Base-by-base conservation (phyloP, 2,797 vertebrate genomes). In the Phoeniculus purpureus region DNA sequence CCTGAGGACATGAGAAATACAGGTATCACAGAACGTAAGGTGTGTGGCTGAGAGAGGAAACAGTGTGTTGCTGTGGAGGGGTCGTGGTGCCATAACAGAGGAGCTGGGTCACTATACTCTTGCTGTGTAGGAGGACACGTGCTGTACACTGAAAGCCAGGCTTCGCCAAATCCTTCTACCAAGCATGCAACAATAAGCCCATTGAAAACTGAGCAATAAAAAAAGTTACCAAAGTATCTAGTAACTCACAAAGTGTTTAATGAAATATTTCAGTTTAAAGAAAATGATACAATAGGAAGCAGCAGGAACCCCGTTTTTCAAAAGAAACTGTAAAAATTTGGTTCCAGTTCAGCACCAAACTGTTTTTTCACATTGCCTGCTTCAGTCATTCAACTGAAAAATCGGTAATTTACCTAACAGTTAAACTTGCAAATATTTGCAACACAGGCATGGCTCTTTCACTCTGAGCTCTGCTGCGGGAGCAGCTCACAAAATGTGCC, bases 351-450 rank as follows among this genome's bases (percentile, higher is more conserved):
- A 85, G 43, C 29, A 22, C 25, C 54, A 86, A 73, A 79, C 50
- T 84, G 26, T 56, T 94, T 93, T 82, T 94, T 92, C 88, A 43
- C 71, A 70, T 27, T 74, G 27, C 58, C 88, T 92, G 74, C 78
- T 89, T 94, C 78, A 85, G 61, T 43, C 82, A 89, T 9, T 89
- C 76, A 89, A 89, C 65, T 87, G 90, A 92, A 94, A 94, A 94
- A 94, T 58, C 88, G 50, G 22, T 85, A 90, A 80, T 90, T 94
- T 94, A 86, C 81, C 72, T 80, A 82, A 61, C 43, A 87, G 34
- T 82, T 88, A 47, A 32, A 51, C 50, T 86, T 89, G 9, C 71
- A 79, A 89, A 67, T 81, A 86, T 76, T 85, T 91, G 60, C 64
- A 89, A 22, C 32, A 45, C 40, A 34, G 54, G 20, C 64, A 86